A percentile compares a stretch with the other conserved stretches of the same genome.
These are phyloP conservation scores for Papilio dardanus DNA, from an alignment of 1,140 invertebrate genomes.

Conservation along the genomic window DNA sequence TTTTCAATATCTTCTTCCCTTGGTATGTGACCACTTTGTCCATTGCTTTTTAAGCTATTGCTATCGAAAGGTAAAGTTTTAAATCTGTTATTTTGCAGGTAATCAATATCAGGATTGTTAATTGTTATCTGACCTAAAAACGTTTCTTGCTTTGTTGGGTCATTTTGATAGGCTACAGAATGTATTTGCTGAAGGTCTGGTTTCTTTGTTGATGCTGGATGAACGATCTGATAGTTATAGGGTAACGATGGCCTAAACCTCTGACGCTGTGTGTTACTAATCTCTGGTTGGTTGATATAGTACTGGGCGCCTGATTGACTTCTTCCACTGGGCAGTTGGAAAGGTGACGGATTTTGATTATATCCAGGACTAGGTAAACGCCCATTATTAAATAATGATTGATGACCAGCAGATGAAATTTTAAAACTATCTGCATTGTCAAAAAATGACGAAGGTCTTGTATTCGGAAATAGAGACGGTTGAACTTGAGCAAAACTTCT, in stretches of 20 bases:
- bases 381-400: conserved; percentile 67
- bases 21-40: conserved; percentile 70
- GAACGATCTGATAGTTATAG: conserved; percentile 75
- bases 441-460: conserved; percentile 67
- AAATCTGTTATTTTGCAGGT: conserved; percentile 71
- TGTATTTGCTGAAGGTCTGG: conserved; percentile 76
- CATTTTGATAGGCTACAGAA: conserved; percentile 80
- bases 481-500: conserved; percentile 80
- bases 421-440: conserved; percentile 71
- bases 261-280: conserved; percentile 62
- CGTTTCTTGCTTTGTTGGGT: conserved; percentile 83
- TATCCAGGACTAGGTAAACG: conserved; percentile 75
- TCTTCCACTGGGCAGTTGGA: conserved; percentile 76
- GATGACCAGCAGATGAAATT: conserved; percentile 61
- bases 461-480: conserved; percentile 75
- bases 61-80: conserved; percentile 76
- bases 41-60: conserved; percentile 75
- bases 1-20: conserved; percentile 76
- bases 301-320: conserved; percentile 75
- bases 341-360: conserved; percentile 78
- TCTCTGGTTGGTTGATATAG: conserved; percentile 78
- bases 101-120: conserved; percentile 82
- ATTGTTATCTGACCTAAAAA: conserved; percentile 84
- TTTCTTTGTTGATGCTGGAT: conserved; percentile 77
- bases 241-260: conserved; percentile 73